Conservation (phyloP, 1,140 invertebrate species). For the Microvelia longipes region DNA sequence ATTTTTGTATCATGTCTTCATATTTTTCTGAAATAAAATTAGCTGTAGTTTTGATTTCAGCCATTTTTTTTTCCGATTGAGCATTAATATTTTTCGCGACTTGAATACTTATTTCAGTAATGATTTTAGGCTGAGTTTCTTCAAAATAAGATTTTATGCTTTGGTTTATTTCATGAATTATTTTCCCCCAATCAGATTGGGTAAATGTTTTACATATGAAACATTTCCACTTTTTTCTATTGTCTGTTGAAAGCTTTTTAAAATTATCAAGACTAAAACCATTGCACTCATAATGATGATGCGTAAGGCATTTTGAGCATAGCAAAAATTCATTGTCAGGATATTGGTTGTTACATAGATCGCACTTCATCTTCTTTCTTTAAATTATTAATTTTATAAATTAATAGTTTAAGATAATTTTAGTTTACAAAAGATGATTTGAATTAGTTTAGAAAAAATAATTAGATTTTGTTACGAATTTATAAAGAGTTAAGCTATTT, state of each 20-base stretch:
- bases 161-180: not conserved
- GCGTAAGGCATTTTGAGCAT: not conserved
- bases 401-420: too few species aligned
- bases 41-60: not conserved
- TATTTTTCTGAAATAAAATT: not conserved
- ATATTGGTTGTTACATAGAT: not conserved
- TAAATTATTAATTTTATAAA: not conserved
- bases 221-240: not conserved
- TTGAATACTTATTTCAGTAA: not conserved
- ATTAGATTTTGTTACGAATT: too few species aligned
- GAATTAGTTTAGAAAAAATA: too few species aligned
- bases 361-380: not conserved
- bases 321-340: not conserved
- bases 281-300: not conserved
- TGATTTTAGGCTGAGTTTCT: not conserved
- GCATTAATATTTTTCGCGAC: not conserved
- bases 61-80: not conserved
- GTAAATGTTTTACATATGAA: not conserved
- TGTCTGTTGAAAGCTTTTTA: not conserved
- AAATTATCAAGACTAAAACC: not conserved
- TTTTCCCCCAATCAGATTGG: not conserved
- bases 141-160: not conserved
- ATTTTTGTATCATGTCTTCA: not conserved
- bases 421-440: too few species aligned
- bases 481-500: too few species aligned